Conservation (phyloP, 2,113 vertebrate genomes). For the Fulica atra region DNA sequence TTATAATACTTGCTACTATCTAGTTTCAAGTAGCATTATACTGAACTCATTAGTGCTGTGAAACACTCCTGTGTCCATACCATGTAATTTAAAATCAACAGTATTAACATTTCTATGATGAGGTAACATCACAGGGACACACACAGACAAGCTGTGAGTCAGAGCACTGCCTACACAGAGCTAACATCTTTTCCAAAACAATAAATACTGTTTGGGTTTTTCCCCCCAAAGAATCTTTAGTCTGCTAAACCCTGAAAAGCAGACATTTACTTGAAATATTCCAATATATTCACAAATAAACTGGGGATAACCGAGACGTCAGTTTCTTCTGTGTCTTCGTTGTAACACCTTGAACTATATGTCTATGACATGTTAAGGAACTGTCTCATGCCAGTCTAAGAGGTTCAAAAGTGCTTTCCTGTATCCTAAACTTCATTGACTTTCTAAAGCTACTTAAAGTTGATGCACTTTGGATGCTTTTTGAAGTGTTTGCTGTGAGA, state of each 20-base stretch:
- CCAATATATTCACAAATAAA: neutral
- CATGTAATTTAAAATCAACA: neutral
- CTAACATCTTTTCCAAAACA: neutral
- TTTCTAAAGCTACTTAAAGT: neutral
- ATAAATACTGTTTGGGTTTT: neutral
- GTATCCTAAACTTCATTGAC: neutral
- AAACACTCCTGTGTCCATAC: neutral
- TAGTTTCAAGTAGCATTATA: neutral
- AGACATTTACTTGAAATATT: neutral
- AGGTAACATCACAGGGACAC: neutral
- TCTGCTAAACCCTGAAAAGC: neutral
- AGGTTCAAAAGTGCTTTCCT: neutral
- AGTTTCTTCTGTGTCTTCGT: neutral
- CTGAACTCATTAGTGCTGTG: neutral
- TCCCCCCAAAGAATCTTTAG: neutral
- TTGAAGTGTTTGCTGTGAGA: neutral
- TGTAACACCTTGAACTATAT: neutral
- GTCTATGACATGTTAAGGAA: neutral
- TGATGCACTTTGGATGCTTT: neutral
- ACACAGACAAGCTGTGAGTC: neutral
- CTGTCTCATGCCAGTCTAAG: neutral
- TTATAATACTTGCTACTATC: neutral
- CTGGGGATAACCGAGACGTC: neutral
- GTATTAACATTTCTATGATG: neutral
- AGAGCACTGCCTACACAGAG: neutral